Evolutionary conservation across 2,888 invertebrate genomes (phyloP).

Genomic region (Folsomia manolachei): DNA sequence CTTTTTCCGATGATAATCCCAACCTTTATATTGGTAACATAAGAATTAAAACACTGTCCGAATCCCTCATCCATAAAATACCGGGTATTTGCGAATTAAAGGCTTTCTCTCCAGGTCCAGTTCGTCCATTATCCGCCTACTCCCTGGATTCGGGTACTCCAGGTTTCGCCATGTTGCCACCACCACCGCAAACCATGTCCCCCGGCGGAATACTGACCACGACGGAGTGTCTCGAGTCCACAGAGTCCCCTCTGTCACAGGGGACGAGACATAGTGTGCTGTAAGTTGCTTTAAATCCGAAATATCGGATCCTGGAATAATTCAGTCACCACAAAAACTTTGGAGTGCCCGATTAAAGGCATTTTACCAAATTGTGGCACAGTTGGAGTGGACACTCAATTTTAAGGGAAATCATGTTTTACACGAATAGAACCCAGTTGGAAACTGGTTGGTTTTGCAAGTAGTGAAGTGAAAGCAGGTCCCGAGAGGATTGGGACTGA

Average conservation of each 20-base stretch:
- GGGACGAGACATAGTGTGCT: slow-evolving; percentile 49
- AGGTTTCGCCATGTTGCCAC: slow-evolving; percentile 36
- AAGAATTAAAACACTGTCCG: neutral
- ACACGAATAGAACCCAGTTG: too few relatives aligned
- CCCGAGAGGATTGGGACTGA: too few relatives aligned
- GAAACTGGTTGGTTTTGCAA: too few relatives aligned
- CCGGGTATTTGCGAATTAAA: too few relatives aligned
- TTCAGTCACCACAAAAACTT: too few relatives aligned
- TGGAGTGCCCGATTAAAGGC: too few relatives aligned
- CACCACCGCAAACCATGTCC: slow-evolving; percentile 42
- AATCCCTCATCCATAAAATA: neutral
- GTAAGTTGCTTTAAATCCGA: too few relatives aligned
- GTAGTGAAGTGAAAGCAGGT: too few relatives aligned
- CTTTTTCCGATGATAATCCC: slow-evolving; percentile 74
- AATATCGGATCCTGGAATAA: too few relatives aligned
- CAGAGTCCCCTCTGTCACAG: slow-evolving; percentile 48
- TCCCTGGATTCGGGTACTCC: slow-evolving; percentile 42
- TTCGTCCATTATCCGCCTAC: slow-evolving; percentile 47
- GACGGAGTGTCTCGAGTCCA: slow-evolving; percentile 49
- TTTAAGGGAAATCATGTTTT: too few relatives aligned
- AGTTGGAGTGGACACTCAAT: too few relatives aligned
- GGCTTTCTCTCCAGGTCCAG: slow-evolving; percentile 38
- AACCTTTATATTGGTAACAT: slow-evolving; percentile 70
- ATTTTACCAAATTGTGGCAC: too few relatives aligned
- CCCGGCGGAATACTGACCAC: slow-evolving; percentile 48